Base-by-base conservation (phyloP, 2,888 invertebrate genomes). In the Tyria jacobaeae region DNA sequence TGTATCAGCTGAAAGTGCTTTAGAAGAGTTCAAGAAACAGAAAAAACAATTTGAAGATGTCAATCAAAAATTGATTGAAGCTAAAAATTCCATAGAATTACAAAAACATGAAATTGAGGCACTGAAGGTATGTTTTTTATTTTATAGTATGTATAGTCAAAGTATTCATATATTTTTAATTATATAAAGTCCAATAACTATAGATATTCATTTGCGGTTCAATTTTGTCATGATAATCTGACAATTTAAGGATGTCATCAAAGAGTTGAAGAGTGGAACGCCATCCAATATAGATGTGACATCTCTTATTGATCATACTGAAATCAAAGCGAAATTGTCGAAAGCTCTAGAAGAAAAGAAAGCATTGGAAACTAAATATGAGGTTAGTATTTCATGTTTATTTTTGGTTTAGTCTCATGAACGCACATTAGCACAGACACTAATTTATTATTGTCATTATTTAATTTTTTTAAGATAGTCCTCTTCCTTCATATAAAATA, bases 21-120 rank as follows among this genome's bases (percentile, higher is more conserved):
- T 85, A 80, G 94, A 80, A 88, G 96, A 92, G 80, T 94, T 75
- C 82, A 95, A 83, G 86, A 95, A 87, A 70, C 94, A 96, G 70
- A 94, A 94, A 70, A 92, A 91, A 67, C 91, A 94, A 70, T 86
- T 95, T 37, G 94, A 95, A 51, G 94, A 94, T 51, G 73, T 94
- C 15, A 94, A 90, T 62, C 89, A 90, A 55, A 91, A 95, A 70
- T 68, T 93, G 44, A 50, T 73, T 12, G 91, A 91, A 31, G 88
- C 92, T 7, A 87, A 85, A 53, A 92, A 91, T 53, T 94, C 86
- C n/a, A 85, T 90, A 68, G 90, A 92, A 68, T 73, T 92, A 60
- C 91, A 92, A 68, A 95, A 79, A 79, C 88, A 94, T 78, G 93
- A 94, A 83, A 84, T 91, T 70, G 73, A 74, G 58, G 92, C 94